Base-by-base conservation (phyloP, 2,888 invertebrate species). In the Schizaphis graminum region DNA sequence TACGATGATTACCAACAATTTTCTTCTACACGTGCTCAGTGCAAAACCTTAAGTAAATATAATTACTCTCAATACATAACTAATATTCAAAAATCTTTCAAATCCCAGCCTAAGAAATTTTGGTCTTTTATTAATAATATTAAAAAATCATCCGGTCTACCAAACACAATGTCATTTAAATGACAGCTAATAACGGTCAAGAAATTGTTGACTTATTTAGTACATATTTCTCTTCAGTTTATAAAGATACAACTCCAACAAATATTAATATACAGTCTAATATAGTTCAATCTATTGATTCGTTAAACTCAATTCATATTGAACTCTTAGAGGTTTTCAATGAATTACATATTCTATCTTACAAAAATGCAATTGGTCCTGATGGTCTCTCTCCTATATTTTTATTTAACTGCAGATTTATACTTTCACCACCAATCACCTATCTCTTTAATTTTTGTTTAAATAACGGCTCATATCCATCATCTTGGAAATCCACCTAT, bases 171-270 rank as follows among this genome's bases (percentile, higher is more conserved):
- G 49, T 53, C 77, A 21, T 67, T 67, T 35, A 92, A 89, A 49
- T 57, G 24, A 56, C 57, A 35, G 89, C 57, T 56, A 41, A 89
- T 5, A 89, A 89, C 57, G 89, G 57, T 35, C 56, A 56, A 24
- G 56, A 89, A n/a, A 89, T 89, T 89, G 89, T 89, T 57, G 41
- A 53, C 35, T 57, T 89, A 89, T 89, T 89, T 35, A 88, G 88
- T 88, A 26, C n/a, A 35, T 88, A 53, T n/a, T 88, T 88, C 56
- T 56, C 88, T 16, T 89, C 56, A 24, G 88, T 88, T 11, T 88
- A 88, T 53, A 88, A 88, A 61, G 61, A 61, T 61, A 61, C 28
- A 61, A 28, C 61, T 28, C 61, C 61, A 2, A 61, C 61, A 28
- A 61, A 61, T 61, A 61, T 61, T 61, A 28, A 28, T 61, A 26